Evolutionary conservation across 2,113 vertebrate species (phyloP), one percentile per base, ranked within the genome.

Genomic region (Halichoerus grypus): DNA sequence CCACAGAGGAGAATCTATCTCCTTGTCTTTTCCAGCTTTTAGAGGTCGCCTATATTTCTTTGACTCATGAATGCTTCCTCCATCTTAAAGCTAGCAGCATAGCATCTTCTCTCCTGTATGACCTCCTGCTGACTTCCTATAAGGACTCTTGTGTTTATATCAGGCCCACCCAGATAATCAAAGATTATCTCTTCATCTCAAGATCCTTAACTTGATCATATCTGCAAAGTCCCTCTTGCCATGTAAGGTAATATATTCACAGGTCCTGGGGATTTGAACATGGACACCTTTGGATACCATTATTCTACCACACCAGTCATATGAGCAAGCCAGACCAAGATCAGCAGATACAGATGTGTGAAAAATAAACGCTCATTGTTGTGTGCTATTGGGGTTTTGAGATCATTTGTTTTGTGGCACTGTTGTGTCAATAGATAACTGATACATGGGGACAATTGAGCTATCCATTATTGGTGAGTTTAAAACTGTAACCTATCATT

Each of bases 11-110:
- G 51, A 80, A 67, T 39, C n/a, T 36, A 5, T 24, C 88, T 83
- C 11, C 21, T 59, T 59, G n/a, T 24, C 24, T 76, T 87, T 93
- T 39, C 12, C 19, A 76, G 42, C 7, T 93, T 90, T 86, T 74
- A 74, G n/a, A 89, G n/a, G 65, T 67, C 61, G 9, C 55, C 55
- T 24, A 26, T 89, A 61, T 74, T 63, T 63, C 9, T 82, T 89
- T 74, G 33, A n/a, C 15, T 69, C 21, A 26, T 31, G 4, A 49
- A n/a, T 36, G 55, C 49, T 77, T 83, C 13, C 26, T 81, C 21
- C 15, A 2, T 85, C 26, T 97, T 95, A 82, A 90, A 95, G 51
- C n/a, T 21, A 82, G 51, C 22, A 69, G 39, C 33, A 76, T 76
- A 36, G 12, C 49, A 65, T 89, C 33, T 92, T 84, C 89, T 94